These are phyloP conservation scores for Pluvialis apricaria DNA, from an alignment of 2,113 vertebrate species.

Conservation along the genomic window DNA sequence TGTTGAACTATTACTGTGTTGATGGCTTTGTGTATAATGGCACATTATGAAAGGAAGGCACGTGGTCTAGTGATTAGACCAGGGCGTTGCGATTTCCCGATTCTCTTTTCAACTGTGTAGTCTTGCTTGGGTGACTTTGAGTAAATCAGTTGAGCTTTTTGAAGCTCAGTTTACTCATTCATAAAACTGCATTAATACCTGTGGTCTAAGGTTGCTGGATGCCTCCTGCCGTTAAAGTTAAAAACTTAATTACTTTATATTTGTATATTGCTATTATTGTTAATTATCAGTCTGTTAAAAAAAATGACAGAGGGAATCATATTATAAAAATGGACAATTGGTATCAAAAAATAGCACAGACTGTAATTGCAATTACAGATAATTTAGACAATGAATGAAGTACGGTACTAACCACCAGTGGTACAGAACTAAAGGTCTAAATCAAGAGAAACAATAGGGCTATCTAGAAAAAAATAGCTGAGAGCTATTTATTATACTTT, in stretches of 20 bases:
- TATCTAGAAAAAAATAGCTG: neutral
- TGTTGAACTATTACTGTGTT: neutral
- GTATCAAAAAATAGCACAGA: neutral
- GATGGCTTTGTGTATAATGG: neutral
- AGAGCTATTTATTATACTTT: neutral
- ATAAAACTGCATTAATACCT: neutral
- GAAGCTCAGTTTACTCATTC: neutral
- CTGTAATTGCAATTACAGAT: neutral
- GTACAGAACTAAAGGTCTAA: neutral
- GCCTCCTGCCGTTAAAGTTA: neutral
- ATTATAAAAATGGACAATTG: neutral
- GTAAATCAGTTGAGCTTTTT: neutral
- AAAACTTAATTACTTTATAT: neutral
- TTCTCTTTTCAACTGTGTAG: neutral
- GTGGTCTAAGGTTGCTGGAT: neutral
- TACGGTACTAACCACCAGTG: neutral
- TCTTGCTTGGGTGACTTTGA: neutral
- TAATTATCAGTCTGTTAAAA: neutral
- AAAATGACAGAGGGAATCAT: neutral
- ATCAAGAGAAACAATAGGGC: neutral
- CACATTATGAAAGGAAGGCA: neutral
- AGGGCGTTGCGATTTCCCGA: neutral
- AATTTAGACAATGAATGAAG: neutral
- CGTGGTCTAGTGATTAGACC: neutral
- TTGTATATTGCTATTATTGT: neutral